These are phyloP conservation scores for Hetaerina americana DNA, from an alignment of 1,140 invertebrate genomes.

Conservation along the genomic window DNA sequence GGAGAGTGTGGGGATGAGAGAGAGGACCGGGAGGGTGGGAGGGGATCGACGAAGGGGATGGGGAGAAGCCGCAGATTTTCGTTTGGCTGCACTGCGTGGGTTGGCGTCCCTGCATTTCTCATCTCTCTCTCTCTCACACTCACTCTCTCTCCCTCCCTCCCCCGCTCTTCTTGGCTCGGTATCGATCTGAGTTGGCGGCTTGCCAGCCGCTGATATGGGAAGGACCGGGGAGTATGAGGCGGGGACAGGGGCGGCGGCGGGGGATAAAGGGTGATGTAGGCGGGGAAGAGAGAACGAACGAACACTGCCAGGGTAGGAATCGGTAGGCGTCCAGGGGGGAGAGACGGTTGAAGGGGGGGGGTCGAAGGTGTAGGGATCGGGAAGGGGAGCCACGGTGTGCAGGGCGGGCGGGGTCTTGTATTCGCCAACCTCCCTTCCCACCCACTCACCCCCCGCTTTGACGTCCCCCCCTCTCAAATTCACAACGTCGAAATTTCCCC, in stretches of 20 bases:
- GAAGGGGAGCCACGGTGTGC: background rate
- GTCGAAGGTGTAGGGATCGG: background rate
- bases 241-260: constrained; percentile 4
- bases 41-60: no score
- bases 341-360: constrained; percentile 6
- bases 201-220: constrained; percentile 6
- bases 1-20: no score
- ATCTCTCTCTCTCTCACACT: constrained; percentile 20
- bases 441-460: no score
- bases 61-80: constrained; percentile 24
- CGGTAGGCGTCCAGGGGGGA: no score
- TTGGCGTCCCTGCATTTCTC: constrained; percentile 27
- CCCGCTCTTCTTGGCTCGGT: constrained; percentile 3
- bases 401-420: constrained; percentile 1
- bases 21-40: no score
- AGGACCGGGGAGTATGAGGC: constrained; percentile 9
- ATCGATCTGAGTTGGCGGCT: constrained; percentile 12
- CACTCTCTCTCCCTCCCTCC: constrained; percentile 17
- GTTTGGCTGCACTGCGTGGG: constrained; percentile 27
- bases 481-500: no score
- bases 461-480: background rate
- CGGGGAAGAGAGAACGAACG: no score
- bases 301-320: no score
- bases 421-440: constrained; percentile 6
- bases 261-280: no score